Conservation (phyloP, 2,113 vertebrate species). For the Apodemus sylvaticus region DNA sequence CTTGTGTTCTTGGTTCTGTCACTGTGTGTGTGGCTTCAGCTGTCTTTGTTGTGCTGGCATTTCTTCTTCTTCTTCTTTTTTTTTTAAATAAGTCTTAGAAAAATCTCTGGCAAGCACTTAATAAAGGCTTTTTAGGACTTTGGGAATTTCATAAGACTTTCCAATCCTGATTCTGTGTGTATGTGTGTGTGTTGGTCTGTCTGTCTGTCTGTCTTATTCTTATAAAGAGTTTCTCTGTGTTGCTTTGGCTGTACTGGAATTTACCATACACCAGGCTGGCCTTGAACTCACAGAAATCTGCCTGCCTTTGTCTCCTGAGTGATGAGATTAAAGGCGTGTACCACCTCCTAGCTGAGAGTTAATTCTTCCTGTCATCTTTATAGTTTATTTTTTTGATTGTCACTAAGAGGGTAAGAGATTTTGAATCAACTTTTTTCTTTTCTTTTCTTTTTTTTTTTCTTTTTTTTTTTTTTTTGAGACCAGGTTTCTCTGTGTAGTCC, state of each 20-base stretch:
- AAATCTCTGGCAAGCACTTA: conserved; percentile 32
- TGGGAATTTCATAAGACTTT: conserved; percentile 43
- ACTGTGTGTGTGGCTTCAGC: conserved; percentile 63
- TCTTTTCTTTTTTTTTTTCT: not conserved
- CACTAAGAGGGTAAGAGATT: conserved; percentile 44
- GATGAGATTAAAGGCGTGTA: not conserved
- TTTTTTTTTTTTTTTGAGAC: not conserved
- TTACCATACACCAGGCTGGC: not conserved
- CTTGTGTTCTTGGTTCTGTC: conserved; percentile 57
- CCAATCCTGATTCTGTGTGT: conserved; percentile 15
- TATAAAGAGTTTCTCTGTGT: not conserved
- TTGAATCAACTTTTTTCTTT: not conserved
- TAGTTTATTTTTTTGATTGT: conserved; percentile 35
- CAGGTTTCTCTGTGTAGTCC: no score
- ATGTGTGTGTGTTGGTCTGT: not conserved
- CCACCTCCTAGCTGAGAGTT: not conserved
- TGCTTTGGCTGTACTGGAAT: not conserved
- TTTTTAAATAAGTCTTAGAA: conserved; percentile 23
- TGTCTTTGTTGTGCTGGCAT: conserved; percentile 34
- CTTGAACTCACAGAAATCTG: not conserved
- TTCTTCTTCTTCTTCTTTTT: not conserved
- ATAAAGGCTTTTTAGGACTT: conserved; percentile 47
- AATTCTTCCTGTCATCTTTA: conserved; percentile 4
- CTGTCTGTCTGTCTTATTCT: not conserved
- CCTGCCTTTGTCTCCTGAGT: not conserved